A percentile compares a stretch with the other conserved stretches of the same genome.
These are phyloP conservation scores for Pteronotus mesoamericanus DNA, from an alignment of 2,797 vertebrate species.

Conservation along the genomic window DNA sequence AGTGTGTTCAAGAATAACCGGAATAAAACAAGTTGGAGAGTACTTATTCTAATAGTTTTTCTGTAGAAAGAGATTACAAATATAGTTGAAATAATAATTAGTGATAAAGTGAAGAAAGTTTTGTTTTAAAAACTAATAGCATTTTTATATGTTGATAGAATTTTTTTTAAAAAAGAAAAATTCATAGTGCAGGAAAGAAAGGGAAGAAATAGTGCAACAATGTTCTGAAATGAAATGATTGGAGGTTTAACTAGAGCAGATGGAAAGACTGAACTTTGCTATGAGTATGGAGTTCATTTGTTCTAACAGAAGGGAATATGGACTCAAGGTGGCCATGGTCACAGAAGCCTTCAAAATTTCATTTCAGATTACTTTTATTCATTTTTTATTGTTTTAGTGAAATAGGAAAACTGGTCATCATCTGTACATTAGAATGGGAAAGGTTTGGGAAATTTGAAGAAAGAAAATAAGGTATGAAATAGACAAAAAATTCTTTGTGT, in stretches of 20 bases:
- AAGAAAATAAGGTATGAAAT: neutral
- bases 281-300: neutral
- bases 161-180: neutral
- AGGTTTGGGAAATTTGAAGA: neutral
- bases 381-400: neutral
- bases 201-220: neutral
- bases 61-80: neutral
- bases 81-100: neutral
- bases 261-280: neutral
- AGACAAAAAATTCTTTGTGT: neutral
- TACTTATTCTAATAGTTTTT: neutral
- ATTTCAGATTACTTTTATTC: neutral
- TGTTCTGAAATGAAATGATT: neutral
- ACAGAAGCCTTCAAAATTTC: neutral
- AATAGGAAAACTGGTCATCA: neutral
- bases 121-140: neutral
- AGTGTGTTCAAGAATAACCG: neutral
- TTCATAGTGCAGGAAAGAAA: neutral
- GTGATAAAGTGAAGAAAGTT: neutral
- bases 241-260: neutral
- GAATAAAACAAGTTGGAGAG: neutral
- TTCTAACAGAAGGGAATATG: neutral
- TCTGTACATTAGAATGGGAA: neutral
- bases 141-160: neutral
- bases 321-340: neutral